phyloP scores from a whole-genome alignment of 2,888 invertebrate species.

The Drepana falcataria region DNA sequence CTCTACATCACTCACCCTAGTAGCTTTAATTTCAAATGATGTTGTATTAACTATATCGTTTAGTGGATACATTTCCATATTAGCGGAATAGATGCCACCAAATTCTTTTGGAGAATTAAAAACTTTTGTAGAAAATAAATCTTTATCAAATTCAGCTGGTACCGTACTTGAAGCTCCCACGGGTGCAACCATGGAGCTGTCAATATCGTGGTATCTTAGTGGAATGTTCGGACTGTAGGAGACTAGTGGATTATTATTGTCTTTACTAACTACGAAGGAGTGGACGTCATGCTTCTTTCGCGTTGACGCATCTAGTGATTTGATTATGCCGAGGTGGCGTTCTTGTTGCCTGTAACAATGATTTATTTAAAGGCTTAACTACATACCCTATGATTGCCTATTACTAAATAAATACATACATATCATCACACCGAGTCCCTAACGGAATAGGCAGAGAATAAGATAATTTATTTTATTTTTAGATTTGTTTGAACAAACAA shows the following conservation, averaged over 20 bases:
- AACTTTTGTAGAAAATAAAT: slow-evolving; percentile 5
- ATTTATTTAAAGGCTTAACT: neutral
- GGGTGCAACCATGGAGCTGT: slow-evolving; percentile 38
- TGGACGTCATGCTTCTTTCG: slow-evolving; percentile 73
- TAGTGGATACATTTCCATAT: slow-evolving; percentile 17
- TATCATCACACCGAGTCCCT: too few relatives aligned
- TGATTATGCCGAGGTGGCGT: slow-evolving; percentile 85
- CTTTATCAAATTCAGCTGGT: slow-evolving; percentile 17
- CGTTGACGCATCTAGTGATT: slow-evolving; percentile 67
- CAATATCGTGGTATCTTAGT: slow-evolving; percentile 48
- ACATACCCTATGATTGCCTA: too few relatives aligned
- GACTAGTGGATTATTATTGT: slow-evolving; percentile 36
- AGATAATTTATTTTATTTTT: too few relatives aligned
- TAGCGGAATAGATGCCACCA: slow-evolving; percentile 17
- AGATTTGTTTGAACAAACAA: too few relatives aligned
- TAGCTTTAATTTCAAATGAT: slow-evolving; percentile 40
- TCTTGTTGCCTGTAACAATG: slow-evolving; percentile 85
- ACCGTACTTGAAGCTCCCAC: slow-evolving; percentile 14
- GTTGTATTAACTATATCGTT: slow-evolving; percentile 30
- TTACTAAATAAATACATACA: too few relatives aligned
- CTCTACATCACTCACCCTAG: slow-evolving; percentile 46
- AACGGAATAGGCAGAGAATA: too few relatives aligned
- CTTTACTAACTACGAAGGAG: slow-evolving; percentile 62
- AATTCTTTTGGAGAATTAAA: slow-evolving; percentile 11
- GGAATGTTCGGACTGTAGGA: slow-evolving; percentile 39